A percentile compares a stretch with the other conserved stretches of the same genome.
These are phyloP conservation scores for Isaurus tuberculatus DNA, from an alignment of 92 coral and sea anemone species.

Conservation along the genomic window DNA sequence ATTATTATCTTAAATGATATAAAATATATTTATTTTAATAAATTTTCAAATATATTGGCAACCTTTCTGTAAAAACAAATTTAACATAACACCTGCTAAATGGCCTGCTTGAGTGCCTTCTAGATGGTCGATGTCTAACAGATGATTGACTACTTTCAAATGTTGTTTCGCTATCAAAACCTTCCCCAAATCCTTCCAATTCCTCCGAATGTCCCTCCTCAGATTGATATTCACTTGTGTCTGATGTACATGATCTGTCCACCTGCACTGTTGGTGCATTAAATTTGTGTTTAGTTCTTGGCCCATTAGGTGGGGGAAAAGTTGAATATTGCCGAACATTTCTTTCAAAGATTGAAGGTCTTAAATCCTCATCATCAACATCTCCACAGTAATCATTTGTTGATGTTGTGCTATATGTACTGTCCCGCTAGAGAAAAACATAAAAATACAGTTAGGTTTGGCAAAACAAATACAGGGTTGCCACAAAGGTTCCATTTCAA, in stretches of 20 bases:
- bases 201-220: constrained; percentile 77
- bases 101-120: constrained; percentile 11
- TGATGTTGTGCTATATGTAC: constrained; percentile 95
- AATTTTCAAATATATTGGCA: no score
- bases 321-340: constrained; percentile 89
- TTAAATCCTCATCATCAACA: constrained; percentile 76
- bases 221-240: constrained; percentile 99
- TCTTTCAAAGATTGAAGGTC: constrained; percentile 72
- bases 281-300: constrained; percentile 75
- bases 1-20: no score
- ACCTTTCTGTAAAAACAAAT: no score
- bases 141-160: constrained; percentile 71
- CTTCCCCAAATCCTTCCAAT: constrained; percentile 86
- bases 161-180: constrained; percentile 80
- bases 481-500: no score
- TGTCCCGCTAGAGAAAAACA: constrained; percentile 65
- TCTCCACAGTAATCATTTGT: constrained; percentile 98
- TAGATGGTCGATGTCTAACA: constrained; percentile 40
- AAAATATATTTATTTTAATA: no score
- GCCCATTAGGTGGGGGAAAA: constrained; percentile 85
- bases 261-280: constrained; percentile 68
- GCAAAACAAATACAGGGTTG: no score
- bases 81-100: constrained; percentile 20
- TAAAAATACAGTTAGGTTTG: neutral
- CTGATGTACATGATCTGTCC: constrained; percentile 75